Evolutionary conservation across 2,888 invertebrate species (phyloP).

Genomic region (Drosophila atripex): DNA sequence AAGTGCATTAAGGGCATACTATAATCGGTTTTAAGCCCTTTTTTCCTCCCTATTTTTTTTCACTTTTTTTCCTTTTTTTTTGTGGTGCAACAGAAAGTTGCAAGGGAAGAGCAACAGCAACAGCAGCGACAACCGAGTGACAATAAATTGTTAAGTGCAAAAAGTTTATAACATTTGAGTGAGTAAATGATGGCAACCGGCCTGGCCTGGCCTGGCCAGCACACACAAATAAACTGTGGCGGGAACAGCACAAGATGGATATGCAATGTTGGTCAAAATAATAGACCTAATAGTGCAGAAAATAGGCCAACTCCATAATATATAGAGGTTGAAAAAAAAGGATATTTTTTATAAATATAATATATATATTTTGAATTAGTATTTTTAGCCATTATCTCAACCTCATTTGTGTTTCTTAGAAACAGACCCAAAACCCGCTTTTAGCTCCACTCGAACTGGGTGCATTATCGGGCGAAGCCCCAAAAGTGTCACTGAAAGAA

Average conservation of each 20-base stretch:
- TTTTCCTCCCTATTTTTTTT: not conserved
- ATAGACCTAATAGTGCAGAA: not conserved
- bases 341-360: not conserved
- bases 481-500: conserved; percentile 50
- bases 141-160: conserved; percentile 77
- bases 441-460: conserved; percentile 53
- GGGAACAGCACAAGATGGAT: conserved; percentile 57
- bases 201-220: conserved; percentile 16
- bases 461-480: conserved; percentile 51
- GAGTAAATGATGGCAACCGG: conserved; percentile 70
- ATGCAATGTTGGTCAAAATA: conserved; percentile 19
- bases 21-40: conserved; percentile 12
- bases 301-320: not conserved
- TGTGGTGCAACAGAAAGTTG: conserved; percentile 36
- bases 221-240: conserved; percentile 38
- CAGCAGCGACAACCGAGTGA: conserved; percentile 58
- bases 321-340: not conserved
- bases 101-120: conserved; percentile 31
- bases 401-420: conserved; percentile 4
- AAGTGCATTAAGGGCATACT: conserved; percentile 11
- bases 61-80: not conserved
- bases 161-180: conserved; percentile 76
- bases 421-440: conserved; percentile 40
- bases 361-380: not conserved
- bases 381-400: not conserved